Evolutionary conservation across 2,797 vertebrate genomes (phyloP), one percentile per base, ranked within the genome.

Genomic region (Notolepis coatsorum): DNA sequence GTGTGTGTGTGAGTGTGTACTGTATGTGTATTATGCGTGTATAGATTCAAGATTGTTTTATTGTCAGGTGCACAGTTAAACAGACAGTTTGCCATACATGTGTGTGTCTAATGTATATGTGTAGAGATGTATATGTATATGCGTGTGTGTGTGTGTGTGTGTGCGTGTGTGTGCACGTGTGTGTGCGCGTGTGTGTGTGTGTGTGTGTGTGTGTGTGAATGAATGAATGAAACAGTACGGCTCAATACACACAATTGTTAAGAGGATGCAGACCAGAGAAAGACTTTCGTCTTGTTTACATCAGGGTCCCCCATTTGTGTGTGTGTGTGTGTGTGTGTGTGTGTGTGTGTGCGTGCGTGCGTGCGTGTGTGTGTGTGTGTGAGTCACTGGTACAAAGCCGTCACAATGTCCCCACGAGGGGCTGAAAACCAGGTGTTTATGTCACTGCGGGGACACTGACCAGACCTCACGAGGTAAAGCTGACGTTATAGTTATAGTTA

Each of bases 151-250:
- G 37, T 39, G 23, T 55, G 9, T 23, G 38, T 42, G 41, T 21
- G 20, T 37, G 33, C 2, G 10, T 23, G 49, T 12, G 5, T 18
- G 3, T 12, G 39, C 15, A 28, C 1, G 18, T 25, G 0, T n/a
- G 2, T 15, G 48, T 72, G 62, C 57, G 42, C 4, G 24, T 1
- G 28, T 18, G 55, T 59, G 42, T 33, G 54, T 58, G 39, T 21
- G 39, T 21, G 46, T 33, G 59, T 50, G 42, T 55, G 53, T 18
- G 25, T 17, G 35, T 56, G 30, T 52, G 57, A 39, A 56, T 55
- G 66, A 78, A 73, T 69, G 74, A 79, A 68, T 53, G 77, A 55
- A 54, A 62, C n/a, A n/a, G n/a, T n/a, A n/a, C n/a, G n/a, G n/a
- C n/a, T n/a, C n/a, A n/a, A n/a, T n/a, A n/a, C n/a, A n/a, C n/a